Base-by-base conservation (phyloP, 1,140 invertebrate species). In the Eurytemora carolleeae region DNA sequence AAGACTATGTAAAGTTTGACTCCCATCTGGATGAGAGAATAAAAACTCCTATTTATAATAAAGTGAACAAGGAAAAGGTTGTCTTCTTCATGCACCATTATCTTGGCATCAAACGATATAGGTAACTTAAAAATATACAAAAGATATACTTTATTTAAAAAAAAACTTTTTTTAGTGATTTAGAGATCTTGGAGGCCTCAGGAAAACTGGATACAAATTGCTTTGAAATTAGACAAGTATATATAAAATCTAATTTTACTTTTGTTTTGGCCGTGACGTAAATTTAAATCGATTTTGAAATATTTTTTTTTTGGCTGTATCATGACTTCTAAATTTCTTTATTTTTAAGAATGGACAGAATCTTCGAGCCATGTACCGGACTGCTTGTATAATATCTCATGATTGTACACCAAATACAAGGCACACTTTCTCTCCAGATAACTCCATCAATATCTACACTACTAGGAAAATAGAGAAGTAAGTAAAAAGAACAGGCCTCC, bases 321-420 rank as follows among this genome's bases (percentile, higher is more conserved):
- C 31, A 44, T 44, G 31, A 44, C 31, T n/a, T n/a, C n/a, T n/a
- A n/a, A n/a, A n/a, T n/a, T n/a, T n/a, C n/a, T 44, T 44, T n/a
- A 12, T 44, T 44, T 7, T 44, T n/a, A 12, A 57, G 21, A 57
- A 64, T 56, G 65, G 64, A 2, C 25, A 57, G 20, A 80, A 76
- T 65, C 75, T 86, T 1, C 78, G 84, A 54, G 85, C 80, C 12
- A 69, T 89, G 1, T 89, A 84, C 69, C 82, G 84, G 0, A 78
- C 75, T 31, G 75, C 84, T 0, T 80, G 81, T 1, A 75, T 88
- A 55, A 75, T 88, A 65, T 84, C 84, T 1, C 86, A 89, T 70
- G 82, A 79, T 25, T 88, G 86, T 67, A 72, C 76, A 12, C 81
- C 84, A 1, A 88, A 87, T 68, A 83, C 82, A 0, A 77, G 76